Evolutionary conservation across 2,113 vertebrate species (phyloP), one percentile per base, ranked within the genome.

Genomic region (Eudyptes chrysolophus): DNA sequence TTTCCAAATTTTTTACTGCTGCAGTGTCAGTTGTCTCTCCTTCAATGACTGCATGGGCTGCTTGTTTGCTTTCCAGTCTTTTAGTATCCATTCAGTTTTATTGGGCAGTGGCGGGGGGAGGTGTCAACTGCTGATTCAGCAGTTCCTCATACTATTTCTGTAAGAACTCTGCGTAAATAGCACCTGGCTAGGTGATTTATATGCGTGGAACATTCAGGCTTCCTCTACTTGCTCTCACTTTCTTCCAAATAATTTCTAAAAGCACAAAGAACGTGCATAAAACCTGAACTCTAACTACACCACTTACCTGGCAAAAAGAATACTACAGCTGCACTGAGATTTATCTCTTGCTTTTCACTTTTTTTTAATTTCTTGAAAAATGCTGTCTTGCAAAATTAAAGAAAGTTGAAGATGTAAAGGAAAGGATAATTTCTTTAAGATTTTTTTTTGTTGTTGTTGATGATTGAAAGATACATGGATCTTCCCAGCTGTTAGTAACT

Each of bases 81-180:
- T 42, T 32, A 74, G 7, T 13, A 48, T 8, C 40, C 7, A 36
- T 34, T 74, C 49, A 16, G 11, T 44, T 84, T 76, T 54, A 55
- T 0, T 34, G 24, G 48, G 25, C 1, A 2, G 18, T 9, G 6
- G 15, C 3, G 16, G 4, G 1, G 17, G 17, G 16, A 48, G 7
- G 26, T 32, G 20, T 30, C 34, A 62, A 36, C 36, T 83, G 11
- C 27, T 46, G 29, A 51, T 40, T 70, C 7, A 42, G 19, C 11
- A 80, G 32, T 46, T 52, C 6, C 20, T 57, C 29, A 65, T 15
- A 48, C 25, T 32, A 42, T 26, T 51, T 66, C 65, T 82, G 1
- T 32, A 86, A 48, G 13, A 65, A 38, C 26, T 16, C 60, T 3
- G 18, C 9, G 30, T 60, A 79, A 96, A 60, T 11, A 34, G 10